A percentile compares a stretch with the other conserved stretches of the same genome.
phyloP scores from a whole-genome alignment of 2,797 vertebrate species.

The Babyrousa celebensis region DNA sequence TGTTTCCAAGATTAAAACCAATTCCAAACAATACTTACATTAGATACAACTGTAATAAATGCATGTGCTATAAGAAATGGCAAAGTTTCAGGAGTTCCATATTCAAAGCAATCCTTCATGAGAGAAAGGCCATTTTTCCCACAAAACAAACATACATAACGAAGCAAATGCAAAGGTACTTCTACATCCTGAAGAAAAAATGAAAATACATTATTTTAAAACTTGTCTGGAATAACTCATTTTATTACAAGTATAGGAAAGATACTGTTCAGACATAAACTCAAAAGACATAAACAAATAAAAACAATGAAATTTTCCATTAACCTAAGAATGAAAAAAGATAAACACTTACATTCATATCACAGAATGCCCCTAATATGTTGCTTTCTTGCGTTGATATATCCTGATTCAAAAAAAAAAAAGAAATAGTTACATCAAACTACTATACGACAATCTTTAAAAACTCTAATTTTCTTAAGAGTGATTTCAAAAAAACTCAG shows the following conservation, averaged over 20 bases:
- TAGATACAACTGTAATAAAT: conserved; percentile 99
- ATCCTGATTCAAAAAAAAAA: conserved; percentile 92
- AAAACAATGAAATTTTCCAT: not conserved
- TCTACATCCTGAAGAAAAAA: conserved; percentile 95
- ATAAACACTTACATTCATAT: conserved; percentile 98
- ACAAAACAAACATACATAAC: conserved; percentile 99
- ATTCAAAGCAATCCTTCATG: conserved; percentile 99
- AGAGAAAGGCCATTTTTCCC: conserved; percentile 99
- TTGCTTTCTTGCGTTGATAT: conserved; percentile 99
- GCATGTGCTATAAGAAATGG: conserved; percentile 98
- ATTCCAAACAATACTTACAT: conserved; percentile 93
- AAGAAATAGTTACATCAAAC: conserved; percentile 78
- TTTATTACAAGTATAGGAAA: conserved; percentile 7
- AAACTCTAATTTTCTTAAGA: not conserved
- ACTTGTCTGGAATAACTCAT: not conserved
- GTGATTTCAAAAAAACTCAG: conserved; percentile 13
- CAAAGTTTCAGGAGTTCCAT: conserved; percentile 96
- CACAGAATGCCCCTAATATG: conserved; percentile 99
- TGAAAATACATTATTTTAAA: conserved; percentile 2
- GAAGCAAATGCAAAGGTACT: conserved; percentile 98
- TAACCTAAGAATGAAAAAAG: conserved; percentile 73
- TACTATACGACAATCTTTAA: conserved; percentile 53
- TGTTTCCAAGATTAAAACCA: conserved; percentile 43
- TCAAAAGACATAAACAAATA: not conserved
- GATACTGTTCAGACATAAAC: not conserved